Evolutionary conservation across 2,888 invertebrate genomes (phyloP).

Genomic region (Brachynemurus nebulosus): DNA sequence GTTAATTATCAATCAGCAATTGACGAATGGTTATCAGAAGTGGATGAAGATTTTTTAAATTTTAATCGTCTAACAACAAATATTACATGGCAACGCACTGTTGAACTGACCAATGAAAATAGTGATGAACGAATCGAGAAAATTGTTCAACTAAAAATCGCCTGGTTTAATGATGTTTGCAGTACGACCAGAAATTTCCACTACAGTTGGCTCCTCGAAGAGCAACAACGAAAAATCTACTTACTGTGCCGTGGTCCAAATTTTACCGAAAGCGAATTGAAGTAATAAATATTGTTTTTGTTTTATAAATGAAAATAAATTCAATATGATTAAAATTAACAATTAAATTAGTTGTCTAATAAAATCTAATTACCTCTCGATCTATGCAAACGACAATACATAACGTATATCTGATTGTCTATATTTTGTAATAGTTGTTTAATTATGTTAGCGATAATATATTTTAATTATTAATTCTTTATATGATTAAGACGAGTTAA

Average conservation of each 20-base stretch:
- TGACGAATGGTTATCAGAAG: constrained; percentile 21
- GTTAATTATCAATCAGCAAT: constrained; percentile 20
- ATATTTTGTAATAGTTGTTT: too few species aligned
- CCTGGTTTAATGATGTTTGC: constrained; percentile 29
- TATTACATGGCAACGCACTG: constrained; percentile 32
- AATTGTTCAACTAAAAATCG: constrained; percentile 23
- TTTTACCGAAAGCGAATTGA: constrained; percentile 38
- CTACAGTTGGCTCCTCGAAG: constrained; percentile 15
- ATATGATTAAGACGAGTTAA: too few species aligned
- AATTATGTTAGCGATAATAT: too few species aligned
- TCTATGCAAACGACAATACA: too few species aligned
- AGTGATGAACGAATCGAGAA: constrained; percentile 7
- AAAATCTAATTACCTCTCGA: too few species aligned
- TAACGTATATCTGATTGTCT: too few species aligned
- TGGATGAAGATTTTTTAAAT: constrained; percentile 18
- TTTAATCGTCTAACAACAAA: constrained; percentile 24
- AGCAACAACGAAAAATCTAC: constrained; percentile 38
- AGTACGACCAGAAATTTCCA: constrained; percentile 17
- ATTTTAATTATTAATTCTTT: too few species aligned
- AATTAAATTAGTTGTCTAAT: too few species aligned
- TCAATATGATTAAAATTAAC: too few species aligned
- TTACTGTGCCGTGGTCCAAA: constrained; percentile 49
- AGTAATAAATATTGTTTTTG: constrained; percentile 35
- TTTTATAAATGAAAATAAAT: too few species aligned
- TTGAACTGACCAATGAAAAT: constrained; percentile 12